Evolutionary conservation across 1,140 invertebrate genomes (phyloP).

Genomic region (Heliconius congener): DNA sequence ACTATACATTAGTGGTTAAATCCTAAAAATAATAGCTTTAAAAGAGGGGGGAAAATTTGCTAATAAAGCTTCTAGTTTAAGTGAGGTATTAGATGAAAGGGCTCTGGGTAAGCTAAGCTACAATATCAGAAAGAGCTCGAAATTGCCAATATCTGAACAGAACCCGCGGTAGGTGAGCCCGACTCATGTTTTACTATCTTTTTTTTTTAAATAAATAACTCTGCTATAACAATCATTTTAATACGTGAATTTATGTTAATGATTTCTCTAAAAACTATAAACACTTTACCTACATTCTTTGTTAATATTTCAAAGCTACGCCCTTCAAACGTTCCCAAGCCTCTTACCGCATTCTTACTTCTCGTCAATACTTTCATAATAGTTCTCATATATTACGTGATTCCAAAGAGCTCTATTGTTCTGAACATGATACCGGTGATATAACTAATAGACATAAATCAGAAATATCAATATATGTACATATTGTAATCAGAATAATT

Average conservation of each 20-base stretch:
- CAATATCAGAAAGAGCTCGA: too few relatives aligned
- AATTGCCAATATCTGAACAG: too few relatives aligned
- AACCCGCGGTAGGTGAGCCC: too few relatives aligned
- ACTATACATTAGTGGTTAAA: too few relatives aligned
- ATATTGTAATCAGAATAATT: too few relatives aligned
- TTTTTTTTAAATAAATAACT: too few relatives aligned
- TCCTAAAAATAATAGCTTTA: too few relatives aligned
- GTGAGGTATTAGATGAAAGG: too few relatives aligned
- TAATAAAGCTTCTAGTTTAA: too few relatives aligned
- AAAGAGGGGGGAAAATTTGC: too few relatives aligned
- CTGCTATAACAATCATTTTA: neutral
- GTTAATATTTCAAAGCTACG: neutral
- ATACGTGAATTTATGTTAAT: neutral
- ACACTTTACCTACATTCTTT: neutral
- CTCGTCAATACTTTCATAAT: neutral
- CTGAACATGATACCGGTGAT: slow-evolving; percentile 3
- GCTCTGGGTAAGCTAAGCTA: too few relatives aligned
- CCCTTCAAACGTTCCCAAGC: slow-evolving; percentile 4
- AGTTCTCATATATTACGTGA: slow-evolving; percentile 6
- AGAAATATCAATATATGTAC: neutral
- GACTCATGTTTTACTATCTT: too few relatives aligned
- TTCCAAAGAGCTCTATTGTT: slow-evolving; percentile 5
- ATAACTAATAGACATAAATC: neutral
- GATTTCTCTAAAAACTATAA: neutral
- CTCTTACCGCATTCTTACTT: neutral